A percentile compares a stretch with the other conserved stretches of the same genome.
These are phyloP conservation scores for Poliocrania exsul DNA, from an alignment of 2,797 vertebrate genomes.

Conservation along the genomic window DNA sequence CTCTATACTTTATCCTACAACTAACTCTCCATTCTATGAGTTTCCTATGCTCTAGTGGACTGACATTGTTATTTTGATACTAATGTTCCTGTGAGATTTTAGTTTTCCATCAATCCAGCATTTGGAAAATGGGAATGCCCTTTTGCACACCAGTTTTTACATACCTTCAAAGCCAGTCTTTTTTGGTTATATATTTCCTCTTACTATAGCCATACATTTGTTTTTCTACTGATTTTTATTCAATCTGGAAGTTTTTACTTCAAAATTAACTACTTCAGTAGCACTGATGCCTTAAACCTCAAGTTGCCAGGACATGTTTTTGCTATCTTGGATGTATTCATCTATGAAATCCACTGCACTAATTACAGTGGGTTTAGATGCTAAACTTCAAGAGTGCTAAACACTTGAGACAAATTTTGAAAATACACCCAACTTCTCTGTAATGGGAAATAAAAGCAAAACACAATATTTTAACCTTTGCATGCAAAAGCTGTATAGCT, in stretches of 20 bases:
- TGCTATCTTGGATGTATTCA: not conserved
- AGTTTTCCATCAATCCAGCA: not conserved
- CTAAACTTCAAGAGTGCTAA: not conserved
- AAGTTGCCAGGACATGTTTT: not conserved
- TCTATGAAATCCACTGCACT: not conserved
- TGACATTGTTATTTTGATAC: not conserved
- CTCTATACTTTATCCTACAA: not conserved
- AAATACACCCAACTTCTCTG: not conserved
- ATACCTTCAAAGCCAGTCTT: not conserved
- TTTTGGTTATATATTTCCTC: not conserved
- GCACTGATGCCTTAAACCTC: not conserved
- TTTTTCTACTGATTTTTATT: not conserved
- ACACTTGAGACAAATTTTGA: not conserved
- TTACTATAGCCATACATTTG: accelerated
- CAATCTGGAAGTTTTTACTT: not conserved
- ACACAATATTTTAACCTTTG: not conserved
- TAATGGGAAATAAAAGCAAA: not conserved
- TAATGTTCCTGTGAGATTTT: not conserved
- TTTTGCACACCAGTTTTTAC: not conserved
- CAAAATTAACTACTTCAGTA: not conserved
- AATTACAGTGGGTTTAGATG: not conserved
- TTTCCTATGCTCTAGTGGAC: not conserved
- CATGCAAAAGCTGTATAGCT: not conserved
- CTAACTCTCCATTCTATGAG: not conserved
- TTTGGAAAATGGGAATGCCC: not conserved